These are phyloP conservation scores for Megaustenia siamemsis DNA, from an alignment of 2,888 invertebrate species.

Conservation along the genomic window DNA sequence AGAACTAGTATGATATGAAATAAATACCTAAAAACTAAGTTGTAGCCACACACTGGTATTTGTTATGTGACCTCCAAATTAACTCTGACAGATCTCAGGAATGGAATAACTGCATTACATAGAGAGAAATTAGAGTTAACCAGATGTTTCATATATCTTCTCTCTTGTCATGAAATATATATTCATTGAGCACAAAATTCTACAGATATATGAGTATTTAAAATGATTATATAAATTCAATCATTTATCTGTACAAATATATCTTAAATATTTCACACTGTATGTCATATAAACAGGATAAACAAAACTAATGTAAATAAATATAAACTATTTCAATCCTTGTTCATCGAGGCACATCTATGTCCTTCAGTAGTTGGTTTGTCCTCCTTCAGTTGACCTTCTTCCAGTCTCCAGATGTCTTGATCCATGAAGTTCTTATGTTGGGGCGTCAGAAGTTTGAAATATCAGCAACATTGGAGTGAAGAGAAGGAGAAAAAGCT, in stretches of 20 bases:
- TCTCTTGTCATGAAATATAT: not conserved
- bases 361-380: not conserved
- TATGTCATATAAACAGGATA: not conserved
- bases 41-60: too few relatives aligned
- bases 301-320: not conserved
- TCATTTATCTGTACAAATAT: not conserved
- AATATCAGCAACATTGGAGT: not conserved
- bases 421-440: not conserved
- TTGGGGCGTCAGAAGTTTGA: not conserved
- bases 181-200: not conserved
- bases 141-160: too few relatives aligned
- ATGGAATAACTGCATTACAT: too few relatives aligned
- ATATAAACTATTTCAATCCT: not conserved
- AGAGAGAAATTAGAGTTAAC: too few relatives aligned
- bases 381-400: not conserved
- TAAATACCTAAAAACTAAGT: too few relatives aligned
- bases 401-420: not conserved
- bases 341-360: not conserved
- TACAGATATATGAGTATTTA: not conserved
- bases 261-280: too few relatives aligned
- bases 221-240: not conserved
- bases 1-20: too few relatives aligned
- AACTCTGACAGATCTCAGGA: too few relatives aligned
- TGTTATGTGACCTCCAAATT: too few relatives aligned
- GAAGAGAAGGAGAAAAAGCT: constrained; percentile 4